Conservation (phyloP, 2,888 invertebrate genomes). For the Heliconius hortense region DNA sequence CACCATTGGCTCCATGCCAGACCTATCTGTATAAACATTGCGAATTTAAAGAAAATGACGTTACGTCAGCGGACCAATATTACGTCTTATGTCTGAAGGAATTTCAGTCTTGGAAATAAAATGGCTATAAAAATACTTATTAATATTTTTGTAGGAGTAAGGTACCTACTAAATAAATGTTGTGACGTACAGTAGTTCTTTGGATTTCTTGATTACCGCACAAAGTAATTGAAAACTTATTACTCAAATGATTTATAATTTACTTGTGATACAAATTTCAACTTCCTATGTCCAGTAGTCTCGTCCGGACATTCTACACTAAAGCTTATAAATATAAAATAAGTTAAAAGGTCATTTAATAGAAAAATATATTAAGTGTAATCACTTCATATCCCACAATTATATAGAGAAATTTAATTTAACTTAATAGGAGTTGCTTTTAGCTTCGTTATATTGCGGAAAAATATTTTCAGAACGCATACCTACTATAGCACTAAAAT, state of each 20-base stretch:
- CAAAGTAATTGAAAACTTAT: neutral
- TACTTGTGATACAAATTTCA: neutral
- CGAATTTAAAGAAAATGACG: slow-evolving; percentile 74
- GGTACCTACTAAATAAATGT: neutral
- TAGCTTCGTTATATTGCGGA: neutral
- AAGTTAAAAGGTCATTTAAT: neutral
- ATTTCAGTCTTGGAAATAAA: slow-evolving; percentile 30
- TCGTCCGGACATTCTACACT: too few relatives aligned
- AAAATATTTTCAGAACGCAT: neutral
- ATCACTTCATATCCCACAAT: neutral
- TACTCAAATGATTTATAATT: neutral
- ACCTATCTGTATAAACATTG: slow-evolving; percentile 74
- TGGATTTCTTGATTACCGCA: neutral
- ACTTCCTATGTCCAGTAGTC: too few relatives aligned
- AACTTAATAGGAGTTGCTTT: neutral
- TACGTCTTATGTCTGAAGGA: slow-evolving; percentile 43
- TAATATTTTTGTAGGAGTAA: slow-evolving; percentile 5
- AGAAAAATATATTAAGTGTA: too few relatives aligned
- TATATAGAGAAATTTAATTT: neutral
- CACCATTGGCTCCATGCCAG: slow-evolving; percentile 73
- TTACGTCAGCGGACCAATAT: slow-evolving; percentile 62
- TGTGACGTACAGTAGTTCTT: neutral
- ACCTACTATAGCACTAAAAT: slow-evolving; percentile 2
- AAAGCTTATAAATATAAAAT: neutral
- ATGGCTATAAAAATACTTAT: slow-evolving; percentile 1